Conservation (phyloP, 1,140 invertebrate species). For the Euwallacea fornicatus region DNA sequence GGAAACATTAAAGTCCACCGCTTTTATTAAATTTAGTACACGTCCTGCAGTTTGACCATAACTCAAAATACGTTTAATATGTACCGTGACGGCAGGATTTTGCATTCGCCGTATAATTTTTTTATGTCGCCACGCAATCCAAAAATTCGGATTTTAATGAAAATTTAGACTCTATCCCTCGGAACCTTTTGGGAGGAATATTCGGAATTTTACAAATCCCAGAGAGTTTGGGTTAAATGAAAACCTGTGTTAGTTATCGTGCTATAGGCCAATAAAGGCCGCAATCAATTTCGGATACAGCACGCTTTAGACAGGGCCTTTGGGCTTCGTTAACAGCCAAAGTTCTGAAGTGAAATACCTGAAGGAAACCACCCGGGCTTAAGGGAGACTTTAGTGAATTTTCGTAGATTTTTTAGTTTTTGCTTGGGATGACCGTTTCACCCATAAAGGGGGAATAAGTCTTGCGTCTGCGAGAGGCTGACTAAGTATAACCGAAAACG, state of each 20-base stretch:
- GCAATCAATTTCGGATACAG: slow-evolving; percentile 8
- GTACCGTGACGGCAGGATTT: too few species aligned
- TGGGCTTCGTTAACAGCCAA: slow-evolving; percentile 4
- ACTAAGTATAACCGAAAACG: too few species aligned
- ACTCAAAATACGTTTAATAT: neutral
- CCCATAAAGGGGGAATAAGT: too few species aligned
- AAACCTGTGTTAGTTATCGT: slow-evolving; percentile 14
- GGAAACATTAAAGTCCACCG: slow-evolving; percentile 6
- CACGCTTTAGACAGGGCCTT: slow-evolving; percentile 3
- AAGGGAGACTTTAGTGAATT: too few species aligned
- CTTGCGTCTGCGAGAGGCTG: too few species aligned
- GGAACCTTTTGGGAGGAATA: neutral
- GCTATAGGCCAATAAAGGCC: slow-evolving; percentile 13
- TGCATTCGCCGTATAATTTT: too few species aligned
- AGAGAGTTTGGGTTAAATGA: slow-evolving; percentile 12
- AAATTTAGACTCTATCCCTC: too few species aligned
- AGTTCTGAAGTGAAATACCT: slow-evolving; percentile 7
- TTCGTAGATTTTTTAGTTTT: too few species aligned
- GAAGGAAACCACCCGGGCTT: neutral
- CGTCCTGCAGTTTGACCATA: slow-evolving; percentile 8
- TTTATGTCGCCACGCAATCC: too few species aligned
- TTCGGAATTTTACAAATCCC: slow-evolving; percentile 2
- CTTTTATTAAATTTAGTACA: slow-evolving; percentile 6
- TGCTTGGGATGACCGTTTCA: too few species aligned
- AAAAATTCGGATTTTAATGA: too few species aligned